These are phyloP conservation scores for Neolamprologus devosi DNA, from an alignment of 2,113 vertebrate species.

Conservation along the genomic window DNA sequence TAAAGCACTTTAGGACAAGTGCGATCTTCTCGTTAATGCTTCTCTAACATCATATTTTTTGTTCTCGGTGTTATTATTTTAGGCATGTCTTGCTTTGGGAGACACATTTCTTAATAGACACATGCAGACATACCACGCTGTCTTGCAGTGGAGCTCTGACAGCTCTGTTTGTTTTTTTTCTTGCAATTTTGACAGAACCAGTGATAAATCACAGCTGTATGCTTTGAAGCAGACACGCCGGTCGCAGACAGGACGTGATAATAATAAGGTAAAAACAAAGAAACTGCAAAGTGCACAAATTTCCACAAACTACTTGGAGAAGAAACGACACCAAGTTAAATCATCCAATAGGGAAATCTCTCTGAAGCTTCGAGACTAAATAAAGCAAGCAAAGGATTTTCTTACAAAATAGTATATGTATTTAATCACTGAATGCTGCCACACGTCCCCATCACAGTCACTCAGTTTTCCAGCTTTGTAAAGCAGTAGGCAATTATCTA, in stretches of 20 bases:
- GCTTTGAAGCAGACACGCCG: background rate
- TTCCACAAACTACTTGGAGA: background rate
- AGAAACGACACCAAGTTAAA: background rate
- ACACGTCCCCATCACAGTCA: rapidly evolving
- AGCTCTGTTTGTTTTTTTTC: background rate
- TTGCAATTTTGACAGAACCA: background rate
- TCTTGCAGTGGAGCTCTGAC: background rate
- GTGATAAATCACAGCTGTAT: background rate
- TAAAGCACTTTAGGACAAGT: background rate
- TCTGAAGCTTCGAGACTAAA: background rate
- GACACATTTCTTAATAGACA: background rate
- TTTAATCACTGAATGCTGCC: background rate
- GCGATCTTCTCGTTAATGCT: background rate
- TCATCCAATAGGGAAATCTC: background rate
- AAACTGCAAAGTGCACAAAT: background rate
- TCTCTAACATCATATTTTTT: too few species aligned
- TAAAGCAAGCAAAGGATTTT: background rate
- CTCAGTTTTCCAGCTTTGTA: background rate
- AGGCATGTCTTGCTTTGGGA: background rate
- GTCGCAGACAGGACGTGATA: background rate
- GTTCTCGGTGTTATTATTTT: background rate
- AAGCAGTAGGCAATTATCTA: background rate
- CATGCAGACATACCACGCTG: background rate
- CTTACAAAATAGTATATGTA: background rate
- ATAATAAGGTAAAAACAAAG: background rate